These are phyloP conservation scores for Protobothrops mucrosquamatus DNA, from an alignment of 2,113 vertebrate genomes.

Conservation along the genomic window DNA sequence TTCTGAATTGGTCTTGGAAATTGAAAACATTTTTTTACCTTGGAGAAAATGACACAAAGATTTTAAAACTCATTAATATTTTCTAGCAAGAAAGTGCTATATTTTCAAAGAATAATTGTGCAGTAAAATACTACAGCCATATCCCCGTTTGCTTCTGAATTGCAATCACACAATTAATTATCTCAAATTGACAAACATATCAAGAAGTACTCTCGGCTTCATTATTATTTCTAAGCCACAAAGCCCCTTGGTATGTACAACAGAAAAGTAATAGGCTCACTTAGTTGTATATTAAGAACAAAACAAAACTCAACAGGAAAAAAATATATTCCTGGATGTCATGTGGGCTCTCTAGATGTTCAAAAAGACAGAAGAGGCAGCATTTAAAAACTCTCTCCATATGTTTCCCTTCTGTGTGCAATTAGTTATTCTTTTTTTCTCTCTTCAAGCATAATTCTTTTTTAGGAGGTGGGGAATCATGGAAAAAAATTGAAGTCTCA, in stretches of 20 bases:
- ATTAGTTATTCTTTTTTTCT: not conserved
- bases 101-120: slow-evolving; percentile 48
- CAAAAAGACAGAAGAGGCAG: slow-evolving; percentile 21
- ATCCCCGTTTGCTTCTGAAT: slow-evolving; percentile 30
- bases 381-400: not conserved
- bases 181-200: slow-evolving; percentile 34
- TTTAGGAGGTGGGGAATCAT: not conserved
- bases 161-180: slow-evolving; percentile 50
- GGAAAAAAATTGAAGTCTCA: slow-evolving; percentile 1
- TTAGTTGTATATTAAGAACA: not conserved
- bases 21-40: not conserved
- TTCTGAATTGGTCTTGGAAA: not conserved
- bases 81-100: slow-evolving; percentile 20
- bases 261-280: slow-evolving; percentile 6
- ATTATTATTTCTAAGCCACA: slow-evolving; percentile 31
- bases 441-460: slow-evolving; percentile 12
- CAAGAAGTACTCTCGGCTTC: slow-evolving; percentile 5
- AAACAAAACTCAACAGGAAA: not conserved
- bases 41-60: not conserved
- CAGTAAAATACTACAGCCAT: slow-evolving; percentile 42
- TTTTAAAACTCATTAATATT: not conserved
- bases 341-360: not conserved
- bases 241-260: not conserved
- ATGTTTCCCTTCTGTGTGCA: slow-evolving; percentile 2
- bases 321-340: slow-evolving; percentile 1